phyloP scores from a whole-genome alignment of 2,888 invertebrate species.

The Agriopis leucophaearia region DNA sequence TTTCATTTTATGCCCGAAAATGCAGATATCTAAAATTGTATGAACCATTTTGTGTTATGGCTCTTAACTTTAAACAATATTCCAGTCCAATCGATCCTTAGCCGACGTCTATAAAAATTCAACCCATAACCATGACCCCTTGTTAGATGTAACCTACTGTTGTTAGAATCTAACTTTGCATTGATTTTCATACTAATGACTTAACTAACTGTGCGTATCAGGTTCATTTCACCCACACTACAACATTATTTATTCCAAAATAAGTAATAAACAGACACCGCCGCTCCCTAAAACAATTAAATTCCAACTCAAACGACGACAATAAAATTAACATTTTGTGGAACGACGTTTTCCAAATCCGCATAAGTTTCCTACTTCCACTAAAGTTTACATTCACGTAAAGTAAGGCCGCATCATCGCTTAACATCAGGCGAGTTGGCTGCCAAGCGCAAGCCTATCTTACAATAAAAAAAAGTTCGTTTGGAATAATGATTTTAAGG shows the following conservation, averaged over 20 bases:
- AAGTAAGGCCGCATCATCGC: too few relatives aligned
- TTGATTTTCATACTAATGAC: conserved; percentile 32
- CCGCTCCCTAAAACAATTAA: conserved; percentile 51
- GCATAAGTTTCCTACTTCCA: conserved; percentile 14
- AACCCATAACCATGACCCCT: not conserved
- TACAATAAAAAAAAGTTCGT: too few relatives aligned
- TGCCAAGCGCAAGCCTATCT: too few relatives aligned
- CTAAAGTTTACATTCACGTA: conserved; percentile 7
- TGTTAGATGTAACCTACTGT: not conserved
- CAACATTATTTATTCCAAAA: conserved; percentile 50
- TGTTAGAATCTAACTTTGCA: conserved; percentile 15
- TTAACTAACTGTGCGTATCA: conserved; percentile 16
- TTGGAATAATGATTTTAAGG: not conserved
- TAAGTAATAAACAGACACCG: conserved; percentile 50
- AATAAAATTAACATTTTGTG: conserved; percentile 51
- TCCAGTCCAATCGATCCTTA: too few relatives aligned
- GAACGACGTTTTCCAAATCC: conserved; percentile 42
- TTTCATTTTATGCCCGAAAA: too few relatives aligned
- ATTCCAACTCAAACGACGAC: conserved; percentile 51
- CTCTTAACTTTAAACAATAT: too few relatives aligned
- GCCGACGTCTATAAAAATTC: not conserved
- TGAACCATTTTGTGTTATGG: too few relatives aligned
- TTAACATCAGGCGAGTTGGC: too few relatives aligned
- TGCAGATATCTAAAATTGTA: too few relatives aligned
- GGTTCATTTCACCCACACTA: conserved; percentile 45